These are phyloP conservation scores for Volucella zonaria DNA, from an alignment of 2,888 invertebrate species.

Conservation along the genomic window DNA sequence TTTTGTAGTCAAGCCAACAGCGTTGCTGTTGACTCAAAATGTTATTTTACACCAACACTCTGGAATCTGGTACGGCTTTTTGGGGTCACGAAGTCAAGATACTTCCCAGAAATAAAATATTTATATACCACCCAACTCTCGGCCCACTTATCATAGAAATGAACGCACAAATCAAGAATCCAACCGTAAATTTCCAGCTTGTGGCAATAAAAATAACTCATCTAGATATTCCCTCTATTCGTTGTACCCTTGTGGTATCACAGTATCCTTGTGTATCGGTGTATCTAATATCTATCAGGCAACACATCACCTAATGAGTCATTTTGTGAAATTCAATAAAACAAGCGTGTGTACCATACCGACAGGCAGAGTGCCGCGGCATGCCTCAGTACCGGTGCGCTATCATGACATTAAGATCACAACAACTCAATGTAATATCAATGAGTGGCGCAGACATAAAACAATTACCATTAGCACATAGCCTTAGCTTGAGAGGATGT, in stretches of 20 bases:
- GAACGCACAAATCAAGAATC: constrained; percentile 34
- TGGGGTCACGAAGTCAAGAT: no score
- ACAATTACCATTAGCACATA: constrained; percentile 57
- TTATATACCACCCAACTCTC: no score
- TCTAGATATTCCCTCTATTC: not conserved
- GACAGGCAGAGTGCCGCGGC: not conserved
- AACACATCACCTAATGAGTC: constrained; percentile 64
- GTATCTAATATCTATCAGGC: constrained; percentile 45
- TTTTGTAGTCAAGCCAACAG: no score
- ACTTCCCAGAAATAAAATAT: no score
- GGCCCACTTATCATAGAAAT: no score
- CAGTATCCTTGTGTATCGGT: not conserved
- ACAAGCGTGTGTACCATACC: constrained; percentile 36
- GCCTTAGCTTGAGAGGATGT: not conserved
- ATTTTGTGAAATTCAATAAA: constrained; percentile 65
- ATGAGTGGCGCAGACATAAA: constrained; percentile 66
- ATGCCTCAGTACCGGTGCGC: constrained; percentile 36
- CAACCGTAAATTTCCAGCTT: constrained; percentile 8
- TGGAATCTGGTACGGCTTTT: no score
- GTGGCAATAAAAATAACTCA: constrained; percentile 42
- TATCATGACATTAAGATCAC: constrained; percentile 67
- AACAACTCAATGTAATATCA: constrained; percentile 67
- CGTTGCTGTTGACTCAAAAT: no score
- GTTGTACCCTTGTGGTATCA: not conserved
- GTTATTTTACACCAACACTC: no score